Evolutionary conservation across 1,140 invertebrate species (phyloP), one percentile per base, ranked within the genome.

Genomic region (Drosophila ercepeae): DNA sequence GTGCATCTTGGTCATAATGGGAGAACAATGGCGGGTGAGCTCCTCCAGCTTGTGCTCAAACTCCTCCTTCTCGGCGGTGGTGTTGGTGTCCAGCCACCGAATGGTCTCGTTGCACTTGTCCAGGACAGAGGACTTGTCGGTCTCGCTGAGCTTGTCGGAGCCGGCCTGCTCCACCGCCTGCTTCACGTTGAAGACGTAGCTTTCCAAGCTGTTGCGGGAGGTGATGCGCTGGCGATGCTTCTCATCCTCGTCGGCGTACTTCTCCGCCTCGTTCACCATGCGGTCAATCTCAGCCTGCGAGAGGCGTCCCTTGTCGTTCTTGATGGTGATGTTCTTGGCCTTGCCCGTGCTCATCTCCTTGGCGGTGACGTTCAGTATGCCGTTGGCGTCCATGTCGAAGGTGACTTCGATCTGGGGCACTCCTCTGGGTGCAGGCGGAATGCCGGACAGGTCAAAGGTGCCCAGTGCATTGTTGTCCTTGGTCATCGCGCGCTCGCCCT

Each of bases 221-320:
- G 91, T 14, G 23, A 97, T 94, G 16, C 93, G 93, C 19, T 95
- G 94, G 36, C 93, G 93, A 75, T 96, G 95, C 57, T 93, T 29
- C 89, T 96, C 95, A 65, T 95, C 94, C 55, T 94, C 93, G 21
- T 93, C 92, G n/a, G 82, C 81, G 48, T 86, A 89, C 19, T 67
- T 71, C 59, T 89, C 84, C 7, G 84, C 84, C 53, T 89, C 84
- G 63, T 69, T 76, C 4, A 89, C 81, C 84, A 89, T 89, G 57
- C 84, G 78, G 55, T 97, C 95, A 78, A 97, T 97, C 68, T 97
- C 96, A 19, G 96, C 95, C 81, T 97, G 96, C 7, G 93, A 94
- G 3, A 97, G 92, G 53, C 96, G 93, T 32, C 96, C 95, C 84
- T 97, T 96, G 89, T 97, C 96, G 84, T 97, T 97, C 25, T 95